Percentiles rank a stretch among this genome's conserved stretches.
Evolutionary conservation across 2,113 vertebrate genomes (phyloP).

Genomic region (Vulpes ferrilata): DNA sequence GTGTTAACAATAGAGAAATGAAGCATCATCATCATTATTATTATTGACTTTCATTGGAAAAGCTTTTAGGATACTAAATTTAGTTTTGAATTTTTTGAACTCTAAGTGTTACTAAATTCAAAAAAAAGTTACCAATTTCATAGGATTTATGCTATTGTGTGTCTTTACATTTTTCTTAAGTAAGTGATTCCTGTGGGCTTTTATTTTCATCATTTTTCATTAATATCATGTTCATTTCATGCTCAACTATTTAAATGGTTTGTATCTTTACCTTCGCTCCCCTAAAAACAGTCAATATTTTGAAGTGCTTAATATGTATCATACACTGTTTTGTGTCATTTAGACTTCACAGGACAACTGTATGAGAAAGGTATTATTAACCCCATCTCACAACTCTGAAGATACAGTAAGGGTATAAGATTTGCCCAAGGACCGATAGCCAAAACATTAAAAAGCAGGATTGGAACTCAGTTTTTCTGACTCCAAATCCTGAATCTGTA

Average conservation of each 20-base stretch:
- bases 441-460: neutral
- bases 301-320: neutral
- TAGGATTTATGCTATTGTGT: neutral
- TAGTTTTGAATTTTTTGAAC: neutral
- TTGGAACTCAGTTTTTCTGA: neutral
- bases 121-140: neutral
- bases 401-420: neutral
- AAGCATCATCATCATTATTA: neutral
- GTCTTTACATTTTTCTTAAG: neutral
- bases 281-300: neutral
- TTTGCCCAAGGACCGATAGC: neutral
- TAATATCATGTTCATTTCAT: neutral
- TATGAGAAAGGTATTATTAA: neutral
- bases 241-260: constrained; percentile 8
- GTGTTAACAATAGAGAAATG: neutral
- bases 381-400: neutral
- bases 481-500: neutral
- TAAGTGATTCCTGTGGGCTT: neutral
- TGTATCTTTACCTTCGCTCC: neutral
- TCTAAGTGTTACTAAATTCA: neutral
- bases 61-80: neutral
- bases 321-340: neutral
- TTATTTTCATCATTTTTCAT: neutral
- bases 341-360: neutral
- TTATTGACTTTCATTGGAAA: neutral